A percentile compares a stretch with the other conserved stretches of the same genome.
These are phyloP conservation scores for Drosophila melanica DNA, from an alignment of 1,140 invertebrate genomes.

Conservation along the genomic window DNA sequence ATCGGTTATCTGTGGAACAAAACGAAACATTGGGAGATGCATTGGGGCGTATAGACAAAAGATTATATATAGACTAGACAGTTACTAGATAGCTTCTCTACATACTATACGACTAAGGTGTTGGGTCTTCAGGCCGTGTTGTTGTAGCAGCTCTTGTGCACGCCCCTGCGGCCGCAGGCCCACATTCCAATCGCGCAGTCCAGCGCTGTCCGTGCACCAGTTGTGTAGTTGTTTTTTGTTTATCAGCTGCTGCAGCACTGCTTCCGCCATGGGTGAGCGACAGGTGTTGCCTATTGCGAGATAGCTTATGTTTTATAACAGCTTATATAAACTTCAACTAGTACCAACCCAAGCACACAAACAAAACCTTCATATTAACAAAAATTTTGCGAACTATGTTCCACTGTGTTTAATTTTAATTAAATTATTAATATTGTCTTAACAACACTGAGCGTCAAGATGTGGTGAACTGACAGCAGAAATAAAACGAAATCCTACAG, in stretches of 20 bases:
- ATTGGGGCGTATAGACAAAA: not conserved
- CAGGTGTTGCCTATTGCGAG: constrained; percentile 93
- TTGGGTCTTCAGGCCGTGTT: constrained; percentile 87
- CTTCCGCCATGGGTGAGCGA: constrained; percentile 97
- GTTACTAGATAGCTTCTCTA: not conserved
- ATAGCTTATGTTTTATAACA: not conserved
- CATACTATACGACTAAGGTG: constrained; percentile 88
- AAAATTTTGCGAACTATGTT: constrained; percentile 4
- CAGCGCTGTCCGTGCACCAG: constrained; percentile 96
- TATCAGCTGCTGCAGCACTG: constrained; percentile 90
- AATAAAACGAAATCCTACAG: not conserved
- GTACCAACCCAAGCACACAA: constrained; percentile 76
- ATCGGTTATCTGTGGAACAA: constrained; percentile 86
- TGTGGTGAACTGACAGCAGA: not conserved
- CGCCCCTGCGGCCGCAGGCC: constrained; percentile 91
- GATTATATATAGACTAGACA: not conserved
- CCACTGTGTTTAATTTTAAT: constrained; percentile 30
- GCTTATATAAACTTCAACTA: constrained; percentile 9
- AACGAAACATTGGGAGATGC: not conserved
- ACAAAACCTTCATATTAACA: constrained; percentile 62
- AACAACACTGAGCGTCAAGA: not conserved
- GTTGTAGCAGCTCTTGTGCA: constrained; percentile 87
- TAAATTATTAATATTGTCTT: not conserved
- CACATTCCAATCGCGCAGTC: constrained; percentile 92
- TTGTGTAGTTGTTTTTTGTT: constrained; percentile 86